Evolutionary conservation across 30 jellyfish, hydroid and myxozoan genomes (phyloP).

Genomic region (Hydractinia echinata): DNA sequence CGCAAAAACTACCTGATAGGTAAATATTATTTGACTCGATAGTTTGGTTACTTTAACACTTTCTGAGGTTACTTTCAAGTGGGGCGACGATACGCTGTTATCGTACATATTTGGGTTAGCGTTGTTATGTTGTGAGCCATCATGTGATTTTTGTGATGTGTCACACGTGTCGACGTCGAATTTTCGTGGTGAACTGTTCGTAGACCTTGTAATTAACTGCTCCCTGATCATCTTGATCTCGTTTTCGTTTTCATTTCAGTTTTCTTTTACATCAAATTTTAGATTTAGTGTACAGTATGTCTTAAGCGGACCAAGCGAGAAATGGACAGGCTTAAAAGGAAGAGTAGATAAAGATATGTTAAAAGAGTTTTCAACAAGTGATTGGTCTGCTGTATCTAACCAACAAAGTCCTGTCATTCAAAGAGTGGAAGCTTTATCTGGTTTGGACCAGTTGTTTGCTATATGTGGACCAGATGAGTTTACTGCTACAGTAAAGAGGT

Average conservation of each 20-base stretch:
- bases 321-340: conserved; percentile 73
- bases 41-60: neutral
- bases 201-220: too few species aligned
- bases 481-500: conserved; percentile 49
- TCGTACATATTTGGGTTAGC: too few species aligned
- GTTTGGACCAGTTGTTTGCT: conserved; percentile 43
- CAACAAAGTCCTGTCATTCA: too few species aligned
- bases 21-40: neutral
- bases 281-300: conserved; percentile 61
- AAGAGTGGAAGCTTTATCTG: neutral
- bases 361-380: too few species aligned
- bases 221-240: too few species aligned
- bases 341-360: conserved; percentile 38
- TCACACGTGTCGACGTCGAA: too few species aligned
- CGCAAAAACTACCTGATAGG: conserved; percentile 42
- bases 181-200: too few species aligned
- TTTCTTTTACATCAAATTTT: neutral
- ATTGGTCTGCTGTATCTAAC: too few species aligned
- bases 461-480: conserved; percentile 88
- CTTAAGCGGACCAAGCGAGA: conserved; percentile 61
- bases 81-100: too few species aligned
- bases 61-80: too few species aligned
- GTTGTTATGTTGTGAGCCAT: too few species aligned
- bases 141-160: too few species aligned
- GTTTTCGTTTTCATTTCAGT: neutral